These are phyloP conservation scores for Agrotis clavis DNA, from an alignment of 2,888 invertebrate genomes.

Conservation along the genomic window DNA sequence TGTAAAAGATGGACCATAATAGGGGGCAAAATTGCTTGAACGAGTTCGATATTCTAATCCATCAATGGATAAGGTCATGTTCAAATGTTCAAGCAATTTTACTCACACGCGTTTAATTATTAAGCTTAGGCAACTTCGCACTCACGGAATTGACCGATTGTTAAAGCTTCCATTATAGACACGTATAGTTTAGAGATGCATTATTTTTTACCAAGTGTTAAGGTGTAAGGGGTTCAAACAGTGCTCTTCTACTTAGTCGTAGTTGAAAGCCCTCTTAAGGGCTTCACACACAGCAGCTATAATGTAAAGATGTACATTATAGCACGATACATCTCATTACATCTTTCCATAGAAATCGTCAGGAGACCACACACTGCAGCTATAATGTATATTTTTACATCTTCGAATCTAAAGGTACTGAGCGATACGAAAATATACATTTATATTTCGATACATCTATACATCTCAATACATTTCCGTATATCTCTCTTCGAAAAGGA, in stretches of 20 bases:
- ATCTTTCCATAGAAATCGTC: too few relatives aligned
- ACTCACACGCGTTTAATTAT: conserved; percentile 78
- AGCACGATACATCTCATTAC: too few relatives aligned
- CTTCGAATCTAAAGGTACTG: too few relatives aligned
- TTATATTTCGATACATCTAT: too few relatives aligned
- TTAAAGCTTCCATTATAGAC: conserved; percentile 87
- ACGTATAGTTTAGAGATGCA: conserved; percentile 76
- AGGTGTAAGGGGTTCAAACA: conserved; percentile 52
- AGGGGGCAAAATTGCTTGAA: conserved; percentile 77
- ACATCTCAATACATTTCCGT: too few relatives aligned
- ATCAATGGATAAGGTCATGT: conserved; percentile 45
- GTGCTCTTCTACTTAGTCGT: conserved; percentile 59
- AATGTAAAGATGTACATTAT: too few relatives aligned
- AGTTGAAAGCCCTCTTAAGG: conserved; percentile 36
- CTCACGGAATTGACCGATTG: conserved; percentile 89
- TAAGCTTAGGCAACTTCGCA: conserved; percentile 87
- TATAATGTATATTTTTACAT: too few relatives aligned
- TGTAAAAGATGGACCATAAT: conserved; percentile 89
- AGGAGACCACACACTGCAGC: too few relatives aligned
- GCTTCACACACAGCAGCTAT: too few relatives aligned
- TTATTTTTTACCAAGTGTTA: conserved; percentile 70
- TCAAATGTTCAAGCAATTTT: conserved; percentile 74
- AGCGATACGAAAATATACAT: too few relatives aligned
- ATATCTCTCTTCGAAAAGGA: too few relatives aligned
- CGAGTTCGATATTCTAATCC: conserved; percentile 27